Conservation (phyloP, 2,888 invertebrate species). For the Cryptus viduatorius region DNA sequence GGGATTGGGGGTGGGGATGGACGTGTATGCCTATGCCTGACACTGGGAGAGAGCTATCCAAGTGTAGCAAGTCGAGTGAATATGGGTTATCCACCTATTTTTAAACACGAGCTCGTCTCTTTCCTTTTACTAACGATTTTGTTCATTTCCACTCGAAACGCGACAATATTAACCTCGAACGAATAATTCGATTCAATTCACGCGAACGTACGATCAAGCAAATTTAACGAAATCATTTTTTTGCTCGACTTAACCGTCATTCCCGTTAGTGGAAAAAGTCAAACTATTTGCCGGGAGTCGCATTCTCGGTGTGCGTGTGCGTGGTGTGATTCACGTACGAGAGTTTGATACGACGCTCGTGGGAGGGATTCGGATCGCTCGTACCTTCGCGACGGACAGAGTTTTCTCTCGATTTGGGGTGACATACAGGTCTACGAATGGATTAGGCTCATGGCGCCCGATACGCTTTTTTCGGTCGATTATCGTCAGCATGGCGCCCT, state of each 20-base stretch:
- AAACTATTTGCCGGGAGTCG: constrained; percentile 52
- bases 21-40: constrained; percentile 43
- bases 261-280: constrained; percentile 41
- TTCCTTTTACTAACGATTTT: constrained; percentile 51
- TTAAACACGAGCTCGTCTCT: constrained; percentile 71
- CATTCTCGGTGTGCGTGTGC: constrained; percentile 10
- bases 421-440: no score
- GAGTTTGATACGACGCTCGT: constrained; percentile 31
- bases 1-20: neutral
- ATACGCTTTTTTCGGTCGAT: no score
- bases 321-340: neutral
- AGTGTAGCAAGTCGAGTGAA: constrained; percentile 56
- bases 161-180: neutral
- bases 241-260: neutral
- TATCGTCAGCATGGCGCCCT: no score
- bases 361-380: constrained; percentile 35
- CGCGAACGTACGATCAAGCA: neutral
- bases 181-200: neutral
- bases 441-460: no score
- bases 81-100: constrained; percentile 71
- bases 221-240: neutral
- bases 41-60: constrained; percentile 36
- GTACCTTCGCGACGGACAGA: constrained; percentile 5
- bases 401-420: constrained; percentile 29
- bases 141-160: constrained; percentile 12